phyloP scores from a whole-genome alignment of 2,797 vertebrate species.

The Crocodylus rhombifer region DNA sequence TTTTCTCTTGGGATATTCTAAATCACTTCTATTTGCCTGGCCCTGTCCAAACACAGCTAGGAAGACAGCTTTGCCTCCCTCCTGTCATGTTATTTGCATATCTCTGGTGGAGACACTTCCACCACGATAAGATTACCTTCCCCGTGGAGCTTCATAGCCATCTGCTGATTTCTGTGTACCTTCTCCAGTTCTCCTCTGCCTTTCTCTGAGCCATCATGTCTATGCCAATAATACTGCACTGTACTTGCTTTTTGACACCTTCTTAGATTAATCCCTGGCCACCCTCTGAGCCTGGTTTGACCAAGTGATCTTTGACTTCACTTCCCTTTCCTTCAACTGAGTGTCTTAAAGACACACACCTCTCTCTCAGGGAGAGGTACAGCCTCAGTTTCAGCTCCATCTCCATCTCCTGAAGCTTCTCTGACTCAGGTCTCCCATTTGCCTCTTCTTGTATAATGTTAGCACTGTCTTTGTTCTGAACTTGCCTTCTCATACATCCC shows the following conservation, averaged over 20 bases:
- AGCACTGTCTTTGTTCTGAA: not conserved
- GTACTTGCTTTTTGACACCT: not conserved
- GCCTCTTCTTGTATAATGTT: not conserved
- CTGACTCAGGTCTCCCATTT: not conserved
- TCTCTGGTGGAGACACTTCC: not conserved
- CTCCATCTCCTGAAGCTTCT: not conserved
- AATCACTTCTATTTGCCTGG: not conserved
- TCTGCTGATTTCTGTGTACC: not conserved
- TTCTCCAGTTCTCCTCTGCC: not conserved
- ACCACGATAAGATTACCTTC: not conserved
- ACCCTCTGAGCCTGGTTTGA: not conserved
- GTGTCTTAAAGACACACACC: not conserved
- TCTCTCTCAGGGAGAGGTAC: not conserved
- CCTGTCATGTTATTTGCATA: not conserved
- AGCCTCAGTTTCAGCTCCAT: not conserved
- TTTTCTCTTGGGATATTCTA: not conserved
- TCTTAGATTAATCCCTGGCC: not conserved
- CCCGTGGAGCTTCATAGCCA: not conserved
- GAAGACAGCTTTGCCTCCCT: not conserved
- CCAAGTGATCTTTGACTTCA: conserved; percentile 4
- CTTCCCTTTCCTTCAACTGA: not conserved
- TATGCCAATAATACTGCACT: not conserved
- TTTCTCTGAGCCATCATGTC: not conserved
- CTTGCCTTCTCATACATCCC: not conserved
- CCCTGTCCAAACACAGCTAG: not conserved